Evolutionary conservation across 2,888 invertebrate species (phyloP).

Genomic region (Mesodorylaimus sp.): DNA sequence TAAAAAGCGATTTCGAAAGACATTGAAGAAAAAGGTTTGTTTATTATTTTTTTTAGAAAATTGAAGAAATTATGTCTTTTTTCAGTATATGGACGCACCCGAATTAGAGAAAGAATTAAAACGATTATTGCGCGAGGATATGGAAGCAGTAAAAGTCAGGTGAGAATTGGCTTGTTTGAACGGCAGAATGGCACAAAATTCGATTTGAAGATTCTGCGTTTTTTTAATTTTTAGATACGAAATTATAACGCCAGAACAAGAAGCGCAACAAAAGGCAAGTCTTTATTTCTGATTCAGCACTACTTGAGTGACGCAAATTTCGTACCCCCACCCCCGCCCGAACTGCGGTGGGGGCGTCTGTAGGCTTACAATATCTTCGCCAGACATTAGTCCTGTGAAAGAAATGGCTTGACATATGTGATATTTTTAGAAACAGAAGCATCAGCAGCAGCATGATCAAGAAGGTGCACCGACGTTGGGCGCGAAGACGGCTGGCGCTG

Average conservation of each 20-base stretch:
- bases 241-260: not conserved
- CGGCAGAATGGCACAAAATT: no score
- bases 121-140: conserved; percentile 63
- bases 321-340: no score
- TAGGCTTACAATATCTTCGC: no score
- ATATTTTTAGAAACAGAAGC: no score
- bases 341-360: no score
- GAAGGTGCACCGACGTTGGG: no score
- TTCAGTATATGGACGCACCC: conserved; percentile 68
- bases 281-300: no score
- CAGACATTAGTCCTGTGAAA: no score
- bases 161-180: conserved; percentile 80
- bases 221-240: not conserved
- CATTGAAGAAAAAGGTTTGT: conserved; percentile 64
- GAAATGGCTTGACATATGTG: no score
- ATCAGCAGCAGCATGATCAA: no score
- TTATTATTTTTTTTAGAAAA: conserved; percentile 4
- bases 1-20: conserved; percentile 74
- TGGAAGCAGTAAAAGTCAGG: conserved; percentile 68
- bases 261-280: not conserved
- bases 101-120: conserved; percentile 97
- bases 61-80: not conserved
- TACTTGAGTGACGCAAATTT: no score
- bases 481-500: no score
- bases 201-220: not conserved